Conservation (phyloP, 2,888 invertebrate species). For the Melolontha melolontha region DNA sequence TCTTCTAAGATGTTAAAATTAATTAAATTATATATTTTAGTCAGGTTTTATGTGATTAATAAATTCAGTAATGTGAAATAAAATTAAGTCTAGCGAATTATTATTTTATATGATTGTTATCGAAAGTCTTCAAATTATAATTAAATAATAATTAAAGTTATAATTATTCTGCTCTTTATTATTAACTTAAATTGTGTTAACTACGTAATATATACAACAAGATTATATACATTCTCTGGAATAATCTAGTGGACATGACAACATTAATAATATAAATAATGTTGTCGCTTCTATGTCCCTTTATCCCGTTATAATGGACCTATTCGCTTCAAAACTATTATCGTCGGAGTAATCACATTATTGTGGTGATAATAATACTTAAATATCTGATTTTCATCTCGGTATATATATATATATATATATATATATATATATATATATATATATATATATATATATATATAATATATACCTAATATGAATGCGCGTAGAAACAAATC, state of each 20-base stretch:
- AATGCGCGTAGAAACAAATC: not conserved
- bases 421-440: not conserved
- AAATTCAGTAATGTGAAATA: too few relatives aligned
- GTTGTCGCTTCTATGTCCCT: not conserved
- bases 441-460: constrained; percentile 1
- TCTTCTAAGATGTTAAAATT: too few relatives aligned
- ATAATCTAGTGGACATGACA: not conserved
- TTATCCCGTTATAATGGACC: constrained; percentile 1
- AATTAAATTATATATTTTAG: too few relatives aligned
- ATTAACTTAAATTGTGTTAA: too few relatives aligned
- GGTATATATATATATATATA: constrained; percentile 1
- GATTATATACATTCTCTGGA: too few relatives aligned
- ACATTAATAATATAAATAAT: constrained; percentile 17
- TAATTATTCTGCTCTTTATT: too few relatives aligned
- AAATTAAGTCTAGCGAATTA: too few relatives aligned
- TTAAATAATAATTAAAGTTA: too few relatives aligned
- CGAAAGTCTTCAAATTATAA: too few relatives aligned
- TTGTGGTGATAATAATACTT: constrained; percentile 9
- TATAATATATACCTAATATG: constrained; percentile 4
- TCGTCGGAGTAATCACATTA: not conserved
- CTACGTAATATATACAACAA: too few relatives aligned
- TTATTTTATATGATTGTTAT: too few relatives aligned
- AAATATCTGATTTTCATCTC: not conserved
- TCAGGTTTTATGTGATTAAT: too few relatives aligned
- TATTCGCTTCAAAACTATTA: constrained; percentile 20